These are phyloP conservation scores for Thelaira solivaga DNA, from an alignment of 2,888 invertebrate genomes.

Conservation along the genomic window DNA sequence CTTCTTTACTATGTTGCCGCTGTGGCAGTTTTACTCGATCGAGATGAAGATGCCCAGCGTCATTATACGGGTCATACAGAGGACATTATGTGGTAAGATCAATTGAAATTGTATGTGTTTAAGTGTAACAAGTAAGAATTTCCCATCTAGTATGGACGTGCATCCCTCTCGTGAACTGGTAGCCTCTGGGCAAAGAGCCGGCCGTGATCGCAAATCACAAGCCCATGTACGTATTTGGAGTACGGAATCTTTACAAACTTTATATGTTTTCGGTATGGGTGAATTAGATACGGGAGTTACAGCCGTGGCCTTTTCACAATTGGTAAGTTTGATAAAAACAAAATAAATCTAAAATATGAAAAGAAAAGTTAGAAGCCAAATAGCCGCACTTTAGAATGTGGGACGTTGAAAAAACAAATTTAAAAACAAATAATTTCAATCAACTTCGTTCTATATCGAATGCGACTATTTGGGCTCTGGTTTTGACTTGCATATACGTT, in stretches of 20 bases:
- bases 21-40: constrained; percentile 91
- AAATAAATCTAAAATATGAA: too few relatives aligned
- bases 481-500: too few relatives aligned
- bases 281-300: constrained; percentile 92
- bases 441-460: too few relatives aligned
- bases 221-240: constrained; percentile 96
- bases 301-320: constrained; percentile 91
- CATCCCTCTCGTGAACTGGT: constrained; percentile 93
- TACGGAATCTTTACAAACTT: constrained; percentile 90
- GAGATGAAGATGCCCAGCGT: constrained; percentile 90
- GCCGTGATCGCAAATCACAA: constrained; percentile 89
- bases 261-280: constrained; percentile 94
- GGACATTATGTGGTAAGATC: constrained; percentile 91
- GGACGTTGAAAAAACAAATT: too few relatives aligned
- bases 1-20: constrained; percentile 95
- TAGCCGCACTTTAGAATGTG: too few relatives aligned
- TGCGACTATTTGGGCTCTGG: too few relatives aligned
- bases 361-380: too few relatives aligned
- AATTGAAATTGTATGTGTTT: too few relatives aligned
- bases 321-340: constrained; percentile 79
- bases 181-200: constrained; percentile 92
- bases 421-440: too few relatives aligned
- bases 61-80: constrained; percentile 95
- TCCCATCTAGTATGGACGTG: constrained; percentile 85
- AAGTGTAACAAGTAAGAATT: background rate